Evolutionary conservation across 2,113 vertebrate species (phyloP).

Genomic region (Pygoscelis antarcticus): DNA sequence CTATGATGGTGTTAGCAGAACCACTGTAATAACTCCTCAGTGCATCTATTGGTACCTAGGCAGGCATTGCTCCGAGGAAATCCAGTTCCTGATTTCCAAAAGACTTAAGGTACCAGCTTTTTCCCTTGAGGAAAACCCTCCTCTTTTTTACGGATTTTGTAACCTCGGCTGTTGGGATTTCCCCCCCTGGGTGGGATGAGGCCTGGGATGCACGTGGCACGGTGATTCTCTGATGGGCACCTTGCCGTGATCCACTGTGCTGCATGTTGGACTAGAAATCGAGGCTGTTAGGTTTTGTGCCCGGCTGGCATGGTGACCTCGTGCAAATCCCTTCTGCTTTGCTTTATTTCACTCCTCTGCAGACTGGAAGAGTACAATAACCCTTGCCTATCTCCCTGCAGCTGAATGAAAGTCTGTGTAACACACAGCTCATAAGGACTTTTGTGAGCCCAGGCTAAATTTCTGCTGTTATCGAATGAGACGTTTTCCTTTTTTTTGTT

Average conservation of each 20-base stretch:
- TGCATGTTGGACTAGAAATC: background rate
- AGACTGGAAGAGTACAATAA: background rate
- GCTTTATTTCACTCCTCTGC: background rate
- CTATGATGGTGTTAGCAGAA: background rate
- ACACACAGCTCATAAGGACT: background rate
- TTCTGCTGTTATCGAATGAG: background rate
- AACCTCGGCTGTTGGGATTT: background rate
- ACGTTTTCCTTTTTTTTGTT: background rate
- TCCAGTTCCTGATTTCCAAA: background rate
- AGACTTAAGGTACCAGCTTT: background rate
- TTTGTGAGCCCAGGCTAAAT: background rate
- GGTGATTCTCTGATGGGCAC: background rate
- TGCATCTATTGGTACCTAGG: background rate
- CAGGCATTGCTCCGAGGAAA: background rate
- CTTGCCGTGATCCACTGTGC: background rate
- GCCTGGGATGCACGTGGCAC: background rate
- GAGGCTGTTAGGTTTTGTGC: background rate
- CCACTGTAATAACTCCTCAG: background rate
- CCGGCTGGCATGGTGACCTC: fast-evolving
- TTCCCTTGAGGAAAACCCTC: background rate
- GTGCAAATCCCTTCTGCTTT: background rate
- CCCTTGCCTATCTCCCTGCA: background rate
- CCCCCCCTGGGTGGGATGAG: background rate
- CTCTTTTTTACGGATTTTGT: background rate
- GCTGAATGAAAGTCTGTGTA: background rate